phyloP scores from a whole-genome alignment of 2,888 invertebrate species.

The Tupiocoris notatus region DNA sequence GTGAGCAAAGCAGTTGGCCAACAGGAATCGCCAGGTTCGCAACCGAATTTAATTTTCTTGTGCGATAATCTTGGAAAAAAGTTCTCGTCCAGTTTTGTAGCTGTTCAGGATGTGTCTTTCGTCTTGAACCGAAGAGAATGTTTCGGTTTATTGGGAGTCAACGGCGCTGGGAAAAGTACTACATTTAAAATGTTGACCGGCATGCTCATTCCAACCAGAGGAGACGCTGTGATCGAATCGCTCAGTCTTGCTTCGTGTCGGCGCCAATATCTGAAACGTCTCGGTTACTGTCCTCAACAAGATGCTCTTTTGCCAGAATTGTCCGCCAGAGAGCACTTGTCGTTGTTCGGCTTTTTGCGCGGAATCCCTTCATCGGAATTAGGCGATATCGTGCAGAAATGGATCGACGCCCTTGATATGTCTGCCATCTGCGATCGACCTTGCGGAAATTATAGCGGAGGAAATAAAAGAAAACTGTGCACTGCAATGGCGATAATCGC shows the following conservation, averaged over 20 bases:
- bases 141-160: slow-evolving; percentile 58
- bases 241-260: neutral
- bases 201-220: slow-evolving; percentile 54
- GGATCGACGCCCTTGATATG: slow-evolving; percentile 49
- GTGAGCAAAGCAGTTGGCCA: neutral
- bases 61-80: neutral
- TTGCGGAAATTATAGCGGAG: too few relatives aligned
- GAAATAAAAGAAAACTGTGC: too few relatives aligned
- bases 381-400: slow-evolving; percentile 46
- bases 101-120: slow-evolving; percentile 67
- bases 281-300: slow-evolving; percentile 91
- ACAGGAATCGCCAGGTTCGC: neutral
- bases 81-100: slow-evolving; percentile 53
- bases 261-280: slow-evolving; percentile 49
- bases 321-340: slow-evolving; percentile 72
- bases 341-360: slow-evolving; percentile 68
- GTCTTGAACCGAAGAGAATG: slow-evolving; percentile 60
- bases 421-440: slow-evolving; percentile 45
- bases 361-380: slow-evolving; percentile 58
- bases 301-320: slow-evolving; percentile 75
- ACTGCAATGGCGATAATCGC: too few relatives aligned
- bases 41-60: neutral
- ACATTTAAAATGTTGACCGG: slow-evolving; percentile 61
- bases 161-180: slow-evolving; percentile 60
- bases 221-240: slow-evolving; percentile 54